Conservation (phyloP, 2,888 invertebrate species). For the Ochlodes sylvanus region DNA sequence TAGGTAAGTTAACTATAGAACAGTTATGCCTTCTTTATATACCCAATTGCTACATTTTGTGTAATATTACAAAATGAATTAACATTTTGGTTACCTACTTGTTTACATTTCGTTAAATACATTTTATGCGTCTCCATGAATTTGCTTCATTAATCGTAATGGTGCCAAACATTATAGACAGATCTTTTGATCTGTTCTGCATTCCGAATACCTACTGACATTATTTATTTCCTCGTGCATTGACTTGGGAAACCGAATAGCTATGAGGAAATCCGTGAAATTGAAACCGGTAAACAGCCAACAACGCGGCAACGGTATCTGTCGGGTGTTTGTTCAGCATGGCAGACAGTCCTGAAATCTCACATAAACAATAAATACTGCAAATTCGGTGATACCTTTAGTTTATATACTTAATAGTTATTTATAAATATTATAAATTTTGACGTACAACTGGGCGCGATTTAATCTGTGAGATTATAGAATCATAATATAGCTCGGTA, state of each 20-base stretch:
- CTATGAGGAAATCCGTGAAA: conserved; percentile 33
- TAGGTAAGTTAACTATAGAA: too few relatives aligned
- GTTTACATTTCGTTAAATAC: conserved; percentile 14
- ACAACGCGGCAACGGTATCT: conserved; percentile 16
- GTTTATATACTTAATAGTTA: too few relatives aligned
- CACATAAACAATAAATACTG: too few relatives aligned
- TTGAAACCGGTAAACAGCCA: conserved; percentile 27
- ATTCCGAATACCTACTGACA: conserved; percentile 15
- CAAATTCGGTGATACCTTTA: too few relatives aligned
- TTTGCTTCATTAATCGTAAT: conserved; percentile 20
- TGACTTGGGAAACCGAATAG: conserved; percentile 32
- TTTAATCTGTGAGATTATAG: too few relatives aligned
- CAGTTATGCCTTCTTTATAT: too few relatives aligned
- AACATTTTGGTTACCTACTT: not conserved
- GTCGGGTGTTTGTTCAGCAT: conserved; percentile 6
- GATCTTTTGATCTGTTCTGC: conserved; percentile 27
- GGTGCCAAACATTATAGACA: conserved; percentile 24
- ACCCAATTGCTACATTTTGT: too few relatives aligned
- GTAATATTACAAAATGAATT: too few relatives aligned
- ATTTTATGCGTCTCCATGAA: conserved; percentile 11
- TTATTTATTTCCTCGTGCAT: conserved; percentile 23
- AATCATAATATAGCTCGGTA: too few relatives aligned
- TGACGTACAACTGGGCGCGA: too few relatives aligned
- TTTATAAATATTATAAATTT: too few relatives aligned
- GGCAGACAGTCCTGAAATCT: too few relatives aligned